Evolutionary conservation across 2,888 invertebrate species (phyloP), one percentile per base, ranked within the genome.

Genomic region (Drosophila phalerata): DNA sequence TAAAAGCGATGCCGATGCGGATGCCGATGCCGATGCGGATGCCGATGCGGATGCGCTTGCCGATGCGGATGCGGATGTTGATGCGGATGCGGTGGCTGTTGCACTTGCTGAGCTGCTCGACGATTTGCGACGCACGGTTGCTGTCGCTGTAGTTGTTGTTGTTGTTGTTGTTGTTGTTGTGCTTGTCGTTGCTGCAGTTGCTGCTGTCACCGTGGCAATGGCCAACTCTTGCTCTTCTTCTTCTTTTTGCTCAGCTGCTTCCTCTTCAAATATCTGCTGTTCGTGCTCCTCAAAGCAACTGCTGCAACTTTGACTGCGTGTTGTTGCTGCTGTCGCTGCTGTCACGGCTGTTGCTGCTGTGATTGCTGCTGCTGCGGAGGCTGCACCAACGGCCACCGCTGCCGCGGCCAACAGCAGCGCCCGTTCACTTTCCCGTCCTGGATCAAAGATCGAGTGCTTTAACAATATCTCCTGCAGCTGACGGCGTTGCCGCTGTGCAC

Each of bases 391-490:
- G 56, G 88, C 79, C 56, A 81, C 83, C 53, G 80, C 83, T 25
- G 90, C 81, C 49, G 89, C 82, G 40, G 86, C 84, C 73, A 84
- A 65, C 17, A 84, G 38, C 67, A 84, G 40, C 22, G 87, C 82
- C 6, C 82, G 65, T 38, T 77, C 78, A 4, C 73, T 71, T 34
- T 81, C 85, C 13, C 80, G 77, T 13, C 88, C 81, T 25, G 88
- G 86, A 69, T 85, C 90, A 40, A 84, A 80, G 40, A 90, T 89
- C 11, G 91, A 91, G 28, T 91, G 91, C 45, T 89, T 86, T 25
- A 91, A 49, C 38, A 91, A 69, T 32, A 91, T 91, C 72, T 91
- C 91, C 69, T 91, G 90, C 67, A 91, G 64, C 32, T 91, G 91
- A 5, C 90, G 86, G 5, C 91, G 90, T 55, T 91, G 92, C 40